Evolutionary conservation across 2,888 invertebrate genomes (phyloP).

Genomic region (Euplagia quadripunctaria): DNA sequence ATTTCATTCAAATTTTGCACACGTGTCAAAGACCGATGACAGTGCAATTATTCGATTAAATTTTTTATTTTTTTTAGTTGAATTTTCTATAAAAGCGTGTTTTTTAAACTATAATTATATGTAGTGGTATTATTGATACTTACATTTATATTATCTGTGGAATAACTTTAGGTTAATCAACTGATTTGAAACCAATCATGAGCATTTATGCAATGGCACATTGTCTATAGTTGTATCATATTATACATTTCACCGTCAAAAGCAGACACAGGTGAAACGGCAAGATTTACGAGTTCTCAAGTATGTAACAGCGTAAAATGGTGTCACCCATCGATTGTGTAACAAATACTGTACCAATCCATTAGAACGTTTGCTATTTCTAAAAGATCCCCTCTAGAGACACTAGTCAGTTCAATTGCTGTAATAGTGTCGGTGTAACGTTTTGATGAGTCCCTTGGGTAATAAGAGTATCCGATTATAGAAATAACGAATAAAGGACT

Average conservation of each 20-base stretch:
- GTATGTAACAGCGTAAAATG: not conserved
- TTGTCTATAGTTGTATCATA: too few species aligned
- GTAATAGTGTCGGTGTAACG: not conserved
- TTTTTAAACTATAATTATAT: too few species aligned
- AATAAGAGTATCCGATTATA: not conserved
- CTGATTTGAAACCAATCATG: not conserved
- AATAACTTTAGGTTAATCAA: not conserved
- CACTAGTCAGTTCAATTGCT: not conserved
- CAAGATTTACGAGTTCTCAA: constrained; percentile 10
- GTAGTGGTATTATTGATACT: too few species aligned
- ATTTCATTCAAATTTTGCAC: too few species aligned
- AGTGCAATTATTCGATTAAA: too few species aligned
- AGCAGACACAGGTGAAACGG: not conserved
- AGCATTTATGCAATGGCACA: not conserved
- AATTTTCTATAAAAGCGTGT: too few species aligned
- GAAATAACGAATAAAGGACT: not conserved
- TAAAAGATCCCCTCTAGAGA: not conserved
- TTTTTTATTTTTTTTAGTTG: too few species aligned
- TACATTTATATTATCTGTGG: too few species aligned
- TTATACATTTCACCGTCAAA: not conserved
- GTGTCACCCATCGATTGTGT: constrained; percentile 8
- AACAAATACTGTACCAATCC: constrained; percentile 5
- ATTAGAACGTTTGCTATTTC: constrained; percentile 4
- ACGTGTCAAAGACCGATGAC: too few species aligned
- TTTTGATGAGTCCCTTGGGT: not conserved